A percentile compares a stretch with the other conserved stretches of the same genome.
phyloP scores from a whole-genome alignment of 2,888 invertebrate species.

The Melanargia galathea region DNA sequence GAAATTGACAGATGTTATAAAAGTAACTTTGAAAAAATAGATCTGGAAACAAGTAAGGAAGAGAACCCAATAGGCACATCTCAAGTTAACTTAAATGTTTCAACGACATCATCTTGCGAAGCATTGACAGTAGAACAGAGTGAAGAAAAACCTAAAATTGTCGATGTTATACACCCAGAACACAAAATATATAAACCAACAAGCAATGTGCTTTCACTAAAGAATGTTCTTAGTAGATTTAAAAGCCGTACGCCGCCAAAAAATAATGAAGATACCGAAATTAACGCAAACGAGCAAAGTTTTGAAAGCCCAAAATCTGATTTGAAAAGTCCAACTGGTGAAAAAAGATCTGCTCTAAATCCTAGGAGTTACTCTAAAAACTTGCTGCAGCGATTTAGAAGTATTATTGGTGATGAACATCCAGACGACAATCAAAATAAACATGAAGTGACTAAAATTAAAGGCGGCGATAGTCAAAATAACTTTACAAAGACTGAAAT shows the following conservation, averaged over 20 bases:
- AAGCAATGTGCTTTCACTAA: slow-evolving; percentile 77
- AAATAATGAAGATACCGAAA: slow-evolving; percentile 62
- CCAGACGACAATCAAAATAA: slow-evolving; percentile 65
- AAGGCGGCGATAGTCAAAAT: slow-evolving; percentile 44
- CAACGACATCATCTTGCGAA: slow-evolving; percentile 81
- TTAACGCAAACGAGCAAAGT: slow-evolving; percentile 72
- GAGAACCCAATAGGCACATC: slow-evolving; percentile 61
- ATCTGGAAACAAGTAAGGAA: slow-evolving; percentile 66
- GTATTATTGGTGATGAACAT: slow-evolving; percentile 77
- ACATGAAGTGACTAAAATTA: slow-evolving; percentile 46
- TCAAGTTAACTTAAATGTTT: slow-evolving; percentile 76
- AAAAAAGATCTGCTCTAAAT: slow-evolving; percentile 70
- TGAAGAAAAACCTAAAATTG: slow-evolving; percentile 68
- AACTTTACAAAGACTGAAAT: slow-evolving; percentile 59
- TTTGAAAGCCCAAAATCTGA: slow-evolving; percentile 64
- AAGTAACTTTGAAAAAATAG: slow-evolving; percentile 70
- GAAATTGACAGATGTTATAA: slow-evolving; percentile 79
- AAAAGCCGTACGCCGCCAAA: slow-evolving; percentile 70
- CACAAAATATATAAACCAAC: slow-evolving; percentile 89
- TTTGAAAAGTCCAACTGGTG: slow-evolving; percentile 67
- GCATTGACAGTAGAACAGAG: slow-evolving; percentile 72
- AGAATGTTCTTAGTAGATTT: slow-evolving; percentile 82
- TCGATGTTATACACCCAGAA: slow-evolving; percentile 86
- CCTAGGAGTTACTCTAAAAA: slow-evolving; percentile 77
- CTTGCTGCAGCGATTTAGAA: slow-evolving; percentile 74